Percentiles rank a stretch among this genome's conserved stretches.
Evolutionary conservation across 2,797 vertebrate genomes (phyloP).

Genomic region (Siniperca undulata): DNA sequence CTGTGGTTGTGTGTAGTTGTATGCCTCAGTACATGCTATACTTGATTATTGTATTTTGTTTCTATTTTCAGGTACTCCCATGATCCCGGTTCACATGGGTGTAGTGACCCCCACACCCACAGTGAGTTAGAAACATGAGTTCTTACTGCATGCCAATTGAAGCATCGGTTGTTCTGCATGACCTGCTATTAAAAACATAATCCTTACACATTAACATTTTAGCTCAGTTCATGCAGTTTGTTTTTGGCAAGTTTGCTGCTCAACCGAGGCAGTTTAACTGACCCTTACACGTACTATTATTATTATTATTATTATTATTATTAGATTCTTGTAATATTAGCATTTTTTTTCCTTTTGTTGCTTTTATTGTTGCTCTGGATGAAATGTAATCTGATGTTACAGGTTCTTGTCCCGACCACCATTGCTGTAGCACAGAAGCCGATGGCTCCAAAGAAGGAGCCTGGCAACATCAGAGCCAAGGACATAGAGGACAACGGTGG

Average conservation of each 20-base stretch:
- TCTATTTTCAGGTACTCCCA: constrained; percentile 90
- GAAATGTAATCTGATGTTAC: constrained; percentile 17
- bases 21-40: background rate
- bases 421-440: constrained; percentile 93
- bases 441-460: constrained; percentile 90
- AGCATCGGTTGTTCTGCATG: constrained; percentile 10
- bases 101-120: constrained; percentile 94
- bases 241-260: background rate
- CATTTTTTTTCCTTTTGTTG: background rate
- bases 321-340: background rate
- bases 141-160: background rate
- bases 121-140: constrained; percentile 76
- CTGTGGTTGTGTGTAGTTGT: background rate
- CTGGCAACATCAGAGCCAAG: constrained; percentile 85
- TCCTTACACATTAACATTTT: background rate
- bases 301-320: background rate
- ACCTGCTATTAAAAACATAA: background rate
- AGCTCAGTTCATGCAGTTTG: background rate
- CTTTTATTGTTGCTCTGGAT: background rate
- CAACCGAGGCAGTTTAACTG: background rate
- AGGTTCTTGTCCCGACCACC: constrained; percentile 92
- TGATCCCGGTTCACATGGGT: constrained; percentile 99
- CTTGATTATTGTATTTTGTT: constrained; percentile 15
- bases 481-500: constrained; percentile 91
- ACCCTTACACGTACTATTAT: background rate